Percentiles rank a stretch among this genome's conserved stretches.
Conservation (phyloP, 2,888 invertebrate genomes). For the Oscheius myriophilus region DNA sequence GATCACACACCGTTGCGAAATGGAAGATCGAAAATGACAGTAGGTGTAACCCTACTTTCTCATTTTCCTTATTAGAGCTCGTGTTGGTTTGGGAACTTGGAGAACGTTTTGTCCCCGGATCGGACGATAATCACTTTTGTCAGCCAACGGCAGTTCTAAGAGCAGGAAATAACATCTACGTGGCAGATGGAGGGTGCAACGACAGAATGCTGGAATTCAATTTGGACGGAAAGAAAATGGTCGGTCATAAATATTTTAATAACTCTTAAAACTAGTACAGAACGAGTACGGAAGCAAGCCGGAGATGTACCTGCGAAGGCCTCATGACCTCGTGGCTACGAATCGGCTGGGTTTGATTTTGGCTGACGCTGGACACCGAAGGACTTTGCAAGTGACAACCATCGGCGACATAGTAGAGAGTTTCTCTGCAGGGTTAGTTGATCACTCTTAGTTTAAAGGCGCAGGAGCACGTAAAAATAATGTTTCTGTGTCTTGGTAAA, state of each 20-base stretch:
- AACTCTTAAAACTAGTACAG: too few species aligned
- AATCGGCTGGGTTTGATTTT: too few species aligned
- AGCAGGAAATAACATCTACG: conserved; percentile 36
- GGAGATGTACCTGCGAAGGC: too few species aligned
- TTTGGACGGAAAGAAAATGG: conserved; percentile 42
- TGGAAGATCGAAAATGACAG: conserved; percentile 43
- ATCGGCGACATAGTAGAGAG: too few species aligned
- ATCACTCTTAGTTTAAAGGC: too few species aligned
- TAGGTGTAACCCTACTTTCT: background rate
- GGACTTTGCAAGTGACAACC: too few species aligned
- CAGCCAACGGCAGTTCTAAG: conserved; percentile 82
- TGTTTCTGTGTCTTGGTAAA: too few species aligned
- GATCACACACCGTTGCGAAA: conserved; percentile 83
- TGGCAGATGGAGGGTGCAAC: conserved; percentile 61
- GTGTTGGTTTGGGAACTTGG: conserved; percentile 55
- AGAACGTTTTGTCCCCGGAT: conserved; percentile 76
- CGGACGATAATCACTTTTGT: conserved; percentile 80
- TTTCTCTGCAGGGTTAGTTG: too few species aligned
- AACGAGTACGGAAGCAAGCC: too few species aligned
- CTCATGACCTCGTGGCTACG: too few species aligned
- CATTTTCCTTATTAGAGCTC: conserved; percentile 27
- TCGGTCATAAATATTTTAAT: conserved; percentile 12
- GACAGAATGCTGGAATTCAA: conserved; percentile 66
- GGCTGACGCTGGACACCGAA: too few species aligned
- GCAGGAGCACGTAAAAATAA: too few species aligned